Evolutionary conservation across 2,113 vertebrate genomes (phyloP), one percentile per base, ranked within the genome.

Genomic region (Sphaerodactylus townsendi): DNA sequence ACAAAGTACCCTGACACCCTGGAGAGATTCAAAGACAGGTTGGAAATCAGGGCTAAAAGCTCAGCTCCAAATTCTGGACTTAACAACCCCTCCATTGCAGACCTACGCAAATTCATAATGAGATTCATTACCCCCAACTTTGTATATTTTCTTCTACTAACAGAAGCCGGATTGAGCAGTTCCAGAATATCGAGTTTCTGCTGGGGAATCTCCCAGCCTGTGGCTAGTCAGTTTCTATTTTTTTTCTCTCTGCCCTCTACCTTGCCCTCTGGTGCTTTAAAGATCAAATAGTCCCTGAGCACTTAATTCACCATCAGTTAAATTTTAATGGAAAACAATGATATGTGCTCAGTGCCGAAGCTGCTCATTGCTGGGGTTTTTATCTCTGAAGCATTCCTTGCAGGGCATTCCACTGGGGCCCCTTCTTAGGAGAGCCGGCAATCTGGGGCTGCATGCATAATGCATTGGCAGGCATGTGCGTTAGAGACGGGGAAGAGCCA

Each of bases 141-240:
- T 70, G 37, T 46, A 59, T 9, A 44, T 44, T 56, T 33, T 46
- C 62, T 78, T 46, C 66, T 13, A 35, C n/a, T 37, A 71, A 33
- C 28, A 46, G 17, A 69, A 5, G 17, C 41, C 17, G 28, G 64
- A 33, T 73, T 33, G 33, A 15, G 17, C 14, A 10, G 3, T 41
- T 44, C 23, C 14, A 21, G 41, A 59, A 71, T 13, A 2, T 10
- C 23, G 50, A n/a, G 33, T 62, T 71, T 11, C 68, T 62, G n/a
- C 9, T 4, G 1, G 23, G 1, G n/a, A 8, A 50, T 37, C 50
- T 37, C 15, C 25, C n/a, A 71, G 50, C 37, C n/a, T 56, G 28
- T 77, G 75, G 75, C 68, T 78, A 84, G 37, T 59, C 66, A 62
- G 33, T 46, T 62, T 62, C 65, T n/a, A 44, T 53, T 69, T 84